Percentiles rank a stretch among this genome's conserved stretches.
Evolutionary conservation across 2,113 vertebrate species (phyloP).

Genomic region (Eclectus roratus): DNA sequence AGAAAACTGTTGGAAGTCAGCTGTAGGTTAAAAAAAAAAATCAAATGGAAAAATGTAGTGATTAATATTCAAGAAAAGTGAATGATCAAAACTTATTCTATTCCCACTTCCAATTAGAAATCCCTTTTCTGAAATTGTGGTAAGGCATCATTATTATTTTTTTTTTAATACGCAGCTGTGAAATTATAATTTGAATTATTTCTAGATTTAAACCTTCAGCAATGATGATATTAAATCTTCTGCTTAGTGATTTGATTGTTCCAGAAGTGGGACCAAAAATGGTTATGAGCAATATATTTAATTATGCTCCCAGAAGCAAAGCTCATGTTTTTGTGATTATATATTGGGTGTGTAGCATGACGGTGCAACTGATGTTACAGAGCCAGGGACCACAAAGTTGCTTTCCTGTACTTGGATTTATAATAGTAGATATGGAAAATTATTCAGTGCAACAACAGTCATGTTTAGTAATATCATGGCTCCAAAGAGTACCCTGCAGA

Average conservation of each 20-base stretch:
- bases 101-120: constrained; percentile 5
- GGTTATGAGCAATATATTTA: not conserved
- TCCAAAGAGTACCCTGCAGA: not conserved
- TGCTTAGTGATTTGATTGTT: not conserved
- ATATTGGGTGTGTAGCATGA: not conserved
- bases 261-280: not conserved
- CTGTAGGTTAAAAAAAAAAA: not conserved
- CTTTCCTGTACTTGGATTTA: not conserved
- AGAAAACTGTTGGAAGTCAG: not conserved
- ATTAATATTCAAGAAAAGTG: not conserved
- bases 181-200: constrained; percentile 9
- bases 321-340: not conserved
- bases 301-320: not conserved
- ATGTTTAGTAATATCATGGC: accelerated
- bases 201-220: not conserved
- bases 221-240: not conserved
- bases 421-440: not conserved
- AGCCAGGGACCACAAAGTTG: not conserved
- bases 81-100: not conserved
- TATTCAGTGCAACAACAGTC: not conserved
- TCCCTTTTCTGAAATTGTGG: not conserved
- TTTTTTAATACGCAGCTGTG: not conserved
- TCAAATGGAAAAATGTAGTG: not conserved
- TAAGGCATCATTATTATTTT: not conserved
- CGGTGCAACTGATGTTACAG: not conserved